phyloP scores from a whole-genome alignment of 2,113 vertebrate species.

The Muntiacus reevesi region DNA sequence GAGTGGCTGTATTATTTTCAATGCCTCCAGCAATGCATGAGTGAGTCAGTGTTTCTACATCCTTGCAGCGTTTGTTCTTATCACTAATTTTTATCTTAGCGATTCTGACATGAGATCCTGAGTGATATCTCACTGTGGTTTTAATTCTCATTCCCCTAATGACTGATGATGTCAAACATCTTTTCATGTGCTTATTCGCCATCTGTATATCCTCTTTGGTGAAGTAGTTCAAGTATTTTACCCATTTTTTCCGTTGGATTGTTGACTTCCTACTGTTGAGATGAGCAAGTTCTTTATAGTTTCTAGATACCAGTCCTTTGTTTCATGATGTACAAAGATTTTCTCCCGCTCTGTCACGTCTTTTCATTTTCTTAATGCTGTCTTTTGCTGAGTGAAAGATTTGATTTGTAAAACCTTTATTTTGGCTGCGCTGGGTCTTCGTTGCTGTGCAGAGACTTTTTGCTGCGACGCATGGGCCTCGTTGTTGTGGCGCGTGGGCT shows the following conservation, averaged over 20 bases:
- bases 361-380: not conserved
- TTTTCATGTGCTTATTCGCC: not conserved
- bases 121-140: not conserved
- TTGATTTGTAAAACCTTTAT: not conserved
- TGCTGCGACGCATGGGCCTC: not conserved
- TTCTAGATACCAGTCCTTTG: not conserved
- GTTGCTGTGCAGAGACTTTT: rapidly evolving
- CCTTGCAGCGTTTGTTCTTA: not conserved
- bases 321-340: not conserved
- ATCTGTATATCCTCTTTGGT: not conserved
- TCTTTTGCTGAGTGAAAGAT: not conserved
- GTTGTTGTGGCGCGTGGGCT: not conserved
- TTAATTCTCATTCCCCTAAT: not conserved
- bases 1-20: not conserved
- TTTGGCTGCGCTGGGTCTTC: not conserved
- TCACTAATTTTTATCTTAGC: not conserved
- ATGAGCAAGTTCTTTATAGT: not conserved
- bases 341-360: not conserved
- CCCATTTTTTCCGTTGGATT: not conserved
- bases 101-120: not conserved
- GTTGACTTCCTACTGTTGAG: not conserved
- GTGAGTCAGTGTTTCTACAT: not conserved
- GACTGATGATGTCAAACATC: not conserved
- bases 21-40: not conserved
- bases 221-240: slow-evolving; percentile 7